phyloP scores from a whole-genome alignment of 2,113 vertebrate genomes.

The Xenopus laevis region DNA sequence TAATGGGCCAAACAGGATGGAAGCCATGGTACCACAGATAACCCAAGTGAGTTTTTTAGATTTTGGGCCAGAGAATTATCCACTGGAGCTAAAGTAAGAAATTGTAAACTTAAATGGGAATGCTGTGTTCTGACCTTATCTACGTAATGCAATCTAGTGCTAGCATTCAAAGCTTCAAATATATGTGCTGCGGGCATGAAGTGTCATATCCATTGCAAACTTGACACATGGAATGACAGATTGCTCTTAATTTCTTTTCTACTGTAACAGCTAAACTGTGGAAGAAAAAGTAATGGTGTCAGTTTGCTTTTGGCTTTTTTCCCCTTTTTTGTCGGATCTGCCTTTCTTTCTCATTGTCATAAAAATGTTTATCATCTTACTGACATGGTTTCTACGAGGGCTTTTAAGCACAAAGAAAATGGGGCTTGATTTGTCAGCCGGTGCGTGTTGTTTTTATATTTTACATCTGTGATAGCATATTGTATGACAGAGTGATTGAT shows the following conservation, averaged over 20 bases:
- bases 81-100: not conserved
- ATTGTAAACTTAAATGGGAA: slow-evolving; percentile 4
- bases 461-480: slow-evolving; percentile 41
- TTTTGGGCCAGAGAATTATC: too few species aligned
- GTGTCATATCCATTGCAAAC: slow-evolving; percentile 25
- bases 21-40: too few species aligned
- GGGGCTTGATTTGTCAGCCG: slow-evolving; percentile 3
- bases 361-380: slow-evolving; percentile 39
- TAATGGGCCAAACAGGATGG: too few species aligned
- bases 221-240: slow-evolving; percentile 25
- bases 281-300: not conserved
- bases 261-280: slow-evolving; percentile 13
- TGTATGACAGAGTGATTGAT: slow-evolving; percentile 62
- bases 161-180: not conserved
- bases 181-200: slow-evolving; percentile 6
- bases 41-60: too few species aligned
- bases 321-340: not conserved
- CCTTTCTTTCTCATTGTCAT: slow-evolving; percentile 3
- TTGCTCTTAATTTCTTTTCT: slow-evolving; percentile 17
- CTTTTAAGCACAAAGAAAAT: slow-evolving; percentile 27
- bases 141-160: not conserved
- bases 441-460: slow-evolving; percentile 43
- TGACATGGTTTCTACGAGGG: slow-evolving; percentile 45
- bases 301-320: not conserved
- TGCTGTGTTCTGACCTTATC: not conserved